Conservation (phyloP, 1,140 invertebrate genomes). For the Euura lappo region DNA sequence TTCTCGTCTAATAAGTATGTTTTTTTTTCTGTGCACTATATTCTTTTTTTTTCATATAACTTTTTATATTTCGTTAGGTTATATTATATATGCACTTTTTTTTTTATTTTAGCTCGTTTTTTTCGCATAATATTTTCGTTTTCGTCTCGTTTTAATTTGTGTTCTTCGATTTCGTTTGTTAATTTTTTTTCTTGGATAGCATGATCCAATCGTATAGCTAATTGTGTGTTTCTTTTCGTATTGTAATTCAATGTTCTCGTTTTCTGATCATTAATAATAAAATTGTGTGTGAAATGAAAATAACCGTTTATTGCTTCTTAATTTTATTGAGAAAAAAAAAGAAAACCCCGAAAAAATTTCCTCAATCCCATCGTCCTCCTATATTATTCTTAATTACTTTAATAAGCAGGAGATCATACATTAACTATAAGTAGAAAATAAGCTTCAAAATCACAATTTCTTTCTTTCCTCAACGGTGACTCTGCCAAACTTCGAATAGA, state of each 20-base stretch:
- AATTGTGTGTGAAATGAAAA: slow-evolving; percentile 1
- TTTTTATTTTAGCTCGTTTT: not conserved
- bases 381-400: not conserved
- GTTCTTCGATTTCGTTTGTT: not conserved
- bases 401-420: not conserved
- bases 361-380: not conserved
- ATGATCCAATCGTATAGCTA: slow-evolving; percentile 34
- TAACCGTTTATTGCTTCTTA: not conserved
- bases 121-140: not conserved
- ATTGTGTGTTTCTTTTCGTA: slow-evolving; percentile 31
- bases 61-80: not conserved
- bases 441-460: not conserved
- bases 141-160: not conserved
- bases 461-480: not conserved
- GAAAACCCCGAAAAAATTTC: not conserved
- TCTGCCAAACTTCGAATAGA: not conserved
- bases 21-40: not conserved
- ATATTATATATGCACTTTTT: not conserved
- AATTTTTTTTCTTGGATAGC: slow-evolving; percentile 27
- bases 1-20: not conserved
- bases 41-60: not conserved
- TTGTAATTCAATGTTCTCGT: slow-evolving; percentile 11
- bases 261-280: not conserved
- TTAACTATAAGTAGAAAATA: not conserved
- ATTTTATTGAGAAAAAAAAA: too few relatives aligned